Conservation (phyloP, 2,113 vertebrate genomes). For the Corythornis vintsioides region DNA sequence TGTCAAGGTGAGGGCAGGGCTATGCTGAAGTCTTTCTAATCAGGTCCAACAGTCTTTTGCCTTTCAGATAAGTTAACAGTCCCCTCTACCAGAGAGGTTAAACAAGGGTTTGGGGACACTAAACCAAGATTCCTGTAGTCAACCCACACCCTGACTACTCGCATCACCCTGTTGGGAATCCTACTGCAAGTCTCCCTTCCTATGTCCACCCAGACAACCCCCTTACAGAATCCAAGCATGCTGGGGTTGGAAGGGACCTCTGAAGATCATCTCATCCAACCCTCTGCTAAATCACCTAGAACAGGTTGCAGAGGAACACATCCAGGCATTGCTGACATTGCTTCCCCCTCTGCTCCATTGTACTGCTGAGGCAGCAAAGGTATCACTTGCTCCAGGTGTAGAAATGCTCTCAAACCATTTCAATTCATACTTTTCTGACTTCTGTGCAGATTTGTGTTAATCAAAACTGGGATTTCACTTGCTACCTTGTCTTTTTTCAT, state of each 20-base stretch:
- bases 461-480: neutral
- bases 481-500: neutral
- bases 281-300: neutral
- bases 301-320: neutral
- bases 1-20: neutral
- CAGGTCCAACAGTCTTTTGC: accelerated
- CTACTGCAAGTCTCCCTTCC: neutral
- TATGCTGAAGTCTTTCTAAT: accelerated
- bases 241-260: neutral
- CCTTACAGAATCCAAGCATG: neutral
- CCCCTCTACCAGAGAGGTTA: neutral
- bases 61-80: accelerated
- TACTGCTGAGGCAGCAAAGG: neutral
- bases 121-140: neutral
- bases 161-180: neutral
- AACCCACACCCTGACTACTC: too few relatives aligned
- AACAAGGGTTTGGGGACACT: neutral
- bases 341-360: too few relatives aligned
- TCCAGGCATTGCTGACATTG: neutral
- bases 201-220: accelerated
- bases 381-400: too few relatives aligned
- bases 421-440: neutral
- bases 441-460: neutral
- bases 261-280: neutral
- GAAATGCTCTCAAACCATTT: accelerated